Evolutionary conservation across 2,797 vertebrate species (phyloP), one percentile per base, ranked within the genome.

Genomic region (Nasua narica): DNA sequence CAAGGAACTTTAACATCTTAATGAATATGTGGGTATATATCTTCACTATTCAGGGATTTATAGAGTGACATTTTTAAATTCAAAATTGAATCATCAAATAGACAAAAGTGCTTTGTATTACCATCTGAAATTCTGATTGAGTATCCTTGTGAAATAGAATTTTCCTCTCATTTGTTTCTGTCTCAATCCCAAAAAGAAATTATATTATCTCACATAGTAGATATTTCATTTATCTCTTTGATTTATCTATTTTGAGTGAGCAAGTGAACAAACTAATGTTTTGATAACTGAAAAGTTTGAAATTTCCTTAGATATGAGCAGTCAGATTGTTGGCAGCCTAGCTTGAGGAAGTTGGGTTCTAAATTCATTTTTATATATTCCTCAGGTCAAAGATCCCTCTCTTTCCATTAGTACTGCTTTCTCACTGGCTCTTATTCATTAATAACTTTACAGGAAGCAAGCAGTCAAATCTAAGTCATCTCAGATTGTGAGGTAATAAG

Each of bases 101-200:
- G 35, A 79, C 76, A 78, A 86, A 89, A 92, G 40, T 16, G 11
- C 52, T 65, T 90, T 52, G 1, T 78, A 54, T 90, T 94, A 86
- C 37, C 86, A 54, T 23, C 83, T 96, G 50, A 95, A 88, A 87
- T 94, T 95, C 82, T 94, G 7, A 90, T 87, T 84, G 56, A 79
- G 21, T 90, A 69, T 35, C 29, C 58, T 94, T 91, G 35, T 92
- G 81, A 96, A 92, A 87, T 83, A 92, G 67, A 89, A 92, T 90
- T 83, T 92, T 83, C 32, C 35, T 67, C 56, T 93, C 40, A 84
- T 25, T 95, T 89, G 50, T 5, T 81, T 27, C 10, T 86, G 25
- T 60, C 54, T 95, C 29, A 77, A 10, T 90, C n/a, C 52, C n/a
- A 85, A 32, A 92, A 90, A 78, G 69, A 97, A 86, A 86, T 70